Base-by-base conservation (phyloP, 2,113 vertebrate species). In the Tylochromis polylepis region DNA sequence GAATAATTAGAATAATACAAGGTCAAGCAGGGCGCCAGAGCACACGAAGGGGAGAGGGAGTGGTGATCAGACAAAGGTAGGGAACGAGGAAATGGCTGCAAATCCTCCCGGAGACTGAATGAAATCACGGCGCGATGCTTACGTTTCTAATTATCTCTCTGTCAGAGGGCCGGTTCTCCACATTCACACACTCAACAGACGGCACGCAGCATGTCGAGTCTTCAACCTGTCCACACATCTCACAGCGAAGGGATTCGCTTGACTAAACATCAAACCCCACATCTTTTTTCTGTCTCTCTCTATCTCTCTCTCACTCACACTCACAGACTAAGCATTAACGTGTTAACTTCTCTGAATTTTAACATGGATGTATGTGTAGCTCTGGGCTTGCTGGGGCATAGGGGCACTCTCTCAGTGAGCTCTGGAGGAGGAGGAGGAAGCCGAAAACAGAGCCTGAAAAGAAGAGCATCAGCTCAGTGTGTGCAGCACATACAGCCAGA, bases 1-100 rank as follows among this genome's bases (percentile, higher is more conserved):
- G 87, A 86, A 79, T 87, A 88, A 94, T 95, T 94, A 92, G 16
- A 94, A 94, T 91, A 87, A 82, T 85, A 85, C 90, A 95, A 94
- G 89, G 93, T 93, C 84, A 82, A 49, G 41, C 43, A 77, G 87
- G 90, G 87, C 18, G 8, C 60, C 31, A n/a, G 80, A 84, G 85
- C 46, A 72, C 22, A 12, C 5, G 22, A 56, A 55, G 56, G 56
- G 65, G 75, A 62, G 55, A 46, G 55, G 31, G 53, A 75, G 12
- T 6, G 62, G n/a, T 67, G 46, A 87, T 41, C 10, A 15, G 56
- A 70, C 53, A 34, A 51, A 62, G 53, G 79, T 10, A 31, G 34
- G 24, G 34, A 16, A 57, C 8, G 4, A 77, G 81, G 22, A 88
- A 81, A 83, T 60, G 51, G 27, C 12, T 86, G 46, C 41, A 85